Evolutionary conservation across 2,113 vertebrate genomes (phyloP).

Genomic region (Parotia lawesii): DNA sequence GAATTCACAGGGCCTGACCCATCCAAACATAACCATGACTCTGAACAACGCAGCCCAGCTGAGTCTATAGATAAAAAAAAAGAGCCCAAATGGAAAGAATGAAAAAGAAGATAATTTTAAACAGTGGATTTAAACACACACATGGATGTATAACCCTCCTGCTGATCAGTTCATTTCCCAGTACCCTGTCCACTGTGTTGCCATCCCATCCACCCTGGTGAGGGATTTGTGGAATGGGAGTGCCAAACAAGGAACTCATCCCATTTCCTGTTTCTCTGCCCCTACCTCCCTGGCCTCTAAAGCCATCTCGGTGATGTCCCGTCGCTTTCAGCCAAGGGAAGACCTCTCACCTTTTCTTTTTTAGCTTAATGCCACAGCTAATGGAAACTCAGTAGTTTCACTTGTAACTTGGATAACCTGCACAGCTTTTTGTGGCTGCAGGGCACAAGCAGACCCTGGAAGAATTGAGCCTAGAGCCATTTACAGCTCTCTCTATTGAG

Average conservation of each 20-base stretch:
- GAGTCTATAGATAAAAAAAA: not conserved
- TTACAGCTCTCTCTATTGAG: not conserved
- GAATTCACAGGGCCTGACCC: slow-evolving; percentile 32
- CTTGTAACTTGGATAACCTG: not conserved
- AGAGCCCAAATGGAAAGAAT: not conserved
- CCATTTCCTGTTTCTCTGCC: not conserved
- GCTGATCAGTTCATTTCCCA: not conserved
- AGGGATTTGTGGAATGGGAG: not conserved
- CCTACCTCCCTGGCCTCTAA: not conserved
- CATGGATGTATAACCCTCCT: not conserved
- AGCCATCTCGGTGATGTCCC: not conserved
- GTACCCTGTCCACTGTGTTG: not conserved
- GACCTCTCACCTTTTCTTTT: not conserved
- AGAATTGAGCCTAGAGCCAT: not conserved
- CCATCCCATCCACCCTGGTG: not conserved
- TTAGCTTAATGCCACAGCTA: not conserved
- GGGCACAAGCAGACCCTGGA: not conserved
- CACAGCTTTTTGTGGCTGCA: not conserved
- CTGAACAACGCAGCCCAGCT: not conserved
- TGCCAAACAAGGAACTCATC: not conserved
- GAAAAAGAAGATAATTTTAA: not conserved
- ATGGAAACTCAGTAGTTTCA: not conserved
- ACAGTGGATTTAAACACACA: not conserved
- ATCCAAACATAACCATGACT: not conserved
- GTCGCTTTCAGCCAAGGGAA: not conserved